Conservation (phyloP, 2,888 invertebrate genomes). For the Noctua janthina region DNA sequence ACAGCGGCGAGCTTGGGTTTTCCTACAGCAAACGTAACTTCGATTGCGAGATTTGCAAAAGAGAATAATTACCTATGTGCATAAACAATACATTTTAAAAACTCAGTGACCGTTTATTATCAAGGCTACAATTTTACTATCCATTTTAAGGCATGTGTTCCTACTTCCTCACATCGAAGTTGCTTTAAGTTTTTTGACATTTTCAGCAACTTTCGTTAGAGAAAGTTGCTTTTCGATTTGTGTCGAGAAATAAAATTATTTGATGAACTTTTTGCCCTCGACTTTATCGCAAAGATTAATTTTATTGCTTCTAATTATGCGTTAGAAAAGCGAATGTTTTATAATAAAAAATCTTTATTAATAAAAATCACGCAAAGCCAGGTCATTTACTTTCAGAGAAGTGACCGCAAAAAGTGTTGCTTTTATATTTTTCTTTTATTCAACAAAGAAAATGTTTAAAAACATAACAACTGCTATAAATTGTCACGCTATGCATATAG, state of each 20-base stretch:
- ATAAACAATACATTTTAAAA: too few relatives aligned
- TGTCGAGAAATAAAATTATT: conserved; percentile 14
- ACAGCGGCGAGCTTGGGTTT: too few relatives aligned
- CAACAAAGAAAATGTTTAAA: conserved; percentile 67
- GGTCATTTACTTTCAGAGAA: conserved; percentile 66
- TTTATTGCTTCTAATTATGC: conserved; percentile 48
- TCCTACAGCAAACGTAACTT: too few relatives aligned
- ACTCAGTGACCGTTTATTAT: not conserved
- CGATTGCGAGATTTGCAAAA: too few relatives aligned
- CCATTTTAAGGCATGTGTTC: not conserved
- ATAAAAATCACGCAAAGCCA: conserved; percentile 68
- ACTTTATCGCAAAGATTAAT: conserved; percentile 33
- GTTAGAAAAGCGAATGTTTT: conserved; percentile 36
- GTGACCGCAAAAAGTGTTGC: conserved; percentile 34
- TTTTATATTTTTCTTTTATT: conserved; percentile 60
- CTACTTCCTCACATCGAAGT: conserved; percentile 3
- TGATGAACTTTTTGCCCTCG: conserved; percentile 19
- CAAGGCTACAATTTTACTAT: not conserved
- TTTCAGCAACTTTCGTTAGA: not conserved
- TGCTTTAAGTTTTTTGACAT: conserved; percentile 5
- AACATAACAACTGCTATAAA: conserved; percentile 68
- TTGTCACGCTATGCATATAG: conserved; percentile 75
- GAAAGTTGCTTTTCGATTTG: not conserved
- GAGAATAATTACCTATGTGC: too few relatives aligned
- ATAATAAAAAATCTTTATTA: conserved; percentile 52